Evolutionary conservation across 2,113 vertebrate species (phyloP), one percentile per base, ranked within the genome.

Genomic region (Cromileptes altivelis): DNA sequence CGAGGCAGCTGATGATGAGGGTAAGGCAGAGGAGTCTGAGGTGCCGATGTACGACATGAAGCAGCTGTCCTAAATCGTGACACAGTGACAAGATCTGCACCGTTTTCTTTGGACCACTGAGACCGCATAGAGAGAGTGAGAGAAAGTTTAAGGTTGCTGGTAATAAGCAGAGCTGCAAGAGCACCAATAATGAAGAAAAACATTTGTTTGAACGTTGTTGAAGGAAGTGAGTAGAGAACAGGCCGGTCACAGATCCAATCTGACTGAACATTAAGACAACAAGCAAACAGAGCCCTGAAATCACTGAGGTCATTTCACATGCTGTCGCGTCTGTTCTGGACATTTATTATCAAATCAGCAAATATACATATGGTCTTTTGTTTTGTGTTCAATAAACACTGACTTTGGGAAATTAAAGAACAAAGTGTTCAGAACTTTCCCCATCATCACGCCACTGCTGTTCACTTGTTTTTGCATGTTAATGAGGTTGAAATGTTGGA

Each of bases 41-140:
- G 95, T 96, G 33, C 94, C 93, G 0, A 93, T 95, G 90, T 93
- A 98, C 78, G 97, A 98, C 93, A 96, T 99, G 93, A 99, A 99
- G 92, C 97, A 97, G 88, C 94, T 97, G 2, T 95, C 95, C 0
- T 97, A 96, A 93, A 85, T 27, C 55, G 50, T 4, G 11, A 42
- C 81, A 61, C 68, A 27, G 52, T 5, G n/a, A 27, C 4, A 14
- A 67, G 52, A 78, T 55, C 68, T 21, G 81, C 1, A 11, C 47
- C 23, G 19, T 25, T 84, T 80, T 56, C 60, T 78, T 80, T 81
- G 87, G 81, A 86, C 80, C 55, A 58, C 70, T 75, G 81, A 81
- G 85, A 84, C 76, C 79, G 64, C 78, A 52, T 30, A 50, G 65
- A 47, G 65, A 19, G 15, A 56, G 14, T 13, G 27, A 37, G 56